Evolutionary conservation across 92 coral and sea anemone species (phyloP).

Genomic region (Diadumene lineata): DNA sequence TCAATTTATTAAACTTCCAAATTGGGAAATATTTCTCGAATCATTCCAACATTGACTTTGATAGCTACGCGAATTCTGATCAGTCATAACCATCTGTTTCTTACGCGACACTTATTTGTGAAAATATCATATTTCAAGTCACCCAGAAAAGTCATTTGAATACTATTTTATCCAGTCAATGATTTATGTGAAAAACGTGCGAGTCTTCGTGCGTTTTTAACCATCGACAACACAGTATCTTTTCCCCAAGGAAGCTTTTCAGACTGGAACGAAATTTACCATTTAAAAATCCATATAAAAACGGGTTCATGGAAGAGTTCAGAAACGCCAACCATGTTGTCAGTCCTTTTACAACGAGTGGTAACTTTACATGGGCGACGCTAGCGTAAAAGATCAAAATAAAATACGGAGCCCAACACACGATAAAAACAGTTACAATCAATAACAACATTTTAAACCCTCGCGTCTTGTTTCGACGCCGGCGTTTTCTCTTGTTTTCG

Average conservation of each 20-base stretch:
- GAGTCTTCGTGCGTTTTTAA: slow-evolving; percentile 37
- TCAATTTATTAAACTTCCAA: no score
- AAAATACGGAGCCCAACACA: slow-evolving; percentile 89
- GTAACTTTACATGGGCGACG: slow-evolving; percentile 40
- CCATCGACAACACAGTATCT: slow-evolving; percentile 53
- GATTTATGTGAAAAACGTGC: slow-evolving; percentile 39
- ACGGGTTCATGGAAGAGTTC: slow-evolving; percentile 75
- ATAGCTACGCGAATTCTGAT: no score
- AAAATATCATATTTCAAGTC: no score
- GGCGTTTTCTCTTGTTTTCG: slow-evolving; percentile 21
- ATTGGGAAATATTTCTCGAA: no score
- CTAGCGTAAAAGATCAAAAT: slow-evolving; percentile 73
- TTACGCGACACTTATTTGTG: no score
- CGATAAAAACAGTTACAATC: slow-evolving; percentile 67
- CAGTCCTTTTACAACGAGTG: slow-evolving; percentile 58
- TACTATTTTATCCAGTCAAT: background rate
- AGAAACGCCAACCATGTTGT: slow-evolving; percentile 73
- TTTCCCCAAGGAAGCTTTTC: slow-evolving; percentile 53
- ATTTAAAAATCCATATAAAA: slow-evolving; percentile 79
- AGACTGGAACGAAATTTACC: slow-evolving; percentile 71
- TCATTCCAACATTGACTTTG: no score
- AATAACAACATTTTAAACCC: slow-evolving; percentile 80
- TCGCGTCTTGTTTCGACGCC: slow-evolving; percentile 56
- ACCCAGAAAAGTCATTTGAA: no score
- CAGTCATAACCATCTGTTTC: no score